Percentiles rank a stretch among this genome's conserved stretches.
These are phyloP conservation scores for Hyalella azteca DNA, from an alignment of 2,888 invertebrate genomes.

Conservation along the genomic window DNA sequence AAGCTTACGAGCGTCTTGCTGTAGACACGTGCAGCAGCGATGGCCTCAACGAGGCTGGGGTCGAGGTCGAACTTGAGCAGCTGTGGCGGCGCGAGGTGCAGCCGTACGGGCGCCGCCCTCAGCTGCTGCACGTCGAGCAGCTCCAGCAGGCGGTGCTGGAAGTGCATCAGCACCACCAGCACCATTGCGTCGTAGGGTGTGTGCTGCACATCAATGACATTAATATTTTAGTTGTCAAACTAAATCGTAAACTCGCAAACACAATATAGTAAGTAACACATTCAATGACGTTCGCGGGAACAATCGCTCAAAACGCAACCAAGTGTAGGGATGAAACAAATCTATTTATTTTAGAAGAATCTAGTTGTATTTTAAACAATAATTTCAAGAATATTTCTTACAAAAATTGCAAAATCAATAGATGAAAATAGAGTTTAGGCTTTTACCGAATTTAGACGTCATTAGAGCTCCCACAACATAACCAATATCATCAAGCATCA, in stretches of 20 bases:
- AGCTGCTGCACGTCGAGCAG: constrained; percentile 56
- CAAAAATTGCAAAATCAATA: background rate
- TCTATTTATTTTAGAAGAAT: too few species aligned
- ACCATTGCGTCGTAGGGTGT: constrained; percentile 66
- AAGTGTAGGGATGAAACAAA: too few species aligned
- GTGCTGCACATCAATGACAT: constrained; percentile 61
- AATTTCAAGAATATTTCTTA: too few species aligned
- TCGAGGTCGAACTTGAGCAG: constrained; percentile 67
- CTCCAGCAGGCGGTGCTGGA: constrained; percentile 60
- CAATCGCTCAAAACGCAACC: too few species aligned
- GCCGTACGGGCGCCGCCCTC: constrained; percentile 44
- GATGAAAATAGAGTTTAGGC: too few species aligned
- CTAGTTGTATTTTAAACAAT: too few species aligned
- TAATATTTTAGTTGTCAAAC: background rate
- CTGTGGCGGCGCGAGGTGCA: constrained; percentile 61
- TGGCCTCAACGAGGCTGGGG: constrained; percentile 63
- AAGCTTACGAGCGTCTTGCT: constrained; percentile 20
- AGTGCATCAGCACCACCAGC: constrained; percentile 62
- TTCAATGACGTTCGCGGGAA: too few species aligned
- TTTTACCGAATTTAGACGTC: too few species aligned
- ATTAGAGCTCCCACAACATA: too few species aligned
- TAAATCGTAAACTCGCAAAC: too few species aligned
- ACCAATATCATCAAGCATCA: too few species aligned
- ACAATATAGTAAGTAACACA: too few species aligned
- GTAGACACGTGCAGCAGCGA: constrained; percentile 63